Evolutionary conservation across 2,888 invertebrate genomes (phyloP).

Genomic region (Diaperis boleti): DNA sequence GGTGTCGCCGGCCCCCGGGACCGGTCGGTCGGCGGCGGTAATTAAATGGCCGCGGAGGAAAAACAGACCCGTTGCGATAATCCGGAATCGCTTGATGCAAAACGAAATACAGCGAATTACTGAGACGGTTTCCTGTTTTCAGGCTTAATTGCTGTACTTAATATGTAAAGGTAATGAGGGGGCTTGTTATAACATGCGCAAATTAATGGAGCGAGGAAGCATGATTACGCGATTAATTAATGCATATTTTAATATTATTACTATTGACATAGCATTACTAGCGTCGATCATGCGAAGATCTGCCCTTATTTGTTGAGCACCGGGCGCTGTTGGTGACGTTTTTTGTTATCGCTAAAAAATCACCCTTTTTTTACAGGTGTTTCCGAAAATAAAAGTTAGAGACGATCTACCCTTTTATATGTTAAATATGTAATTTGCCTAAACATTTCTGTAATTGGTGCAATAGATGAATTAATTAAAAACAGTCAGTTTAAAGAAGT

Average conservation of each 20-base stretch:
- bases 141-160: constrained; percentile 52
- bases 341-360: background rate
- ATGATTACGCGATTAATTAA: constrained; percentile 5
- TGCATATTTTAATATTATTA: constrained; percentile 10
- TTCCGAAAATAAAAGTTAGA: no score
- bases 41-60: background rate
- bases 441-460: no score
- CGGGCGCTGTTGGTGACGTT: no score
- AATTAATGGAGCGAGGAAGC: constrained; percentile 49
- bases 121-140: constrained; percentile 50
- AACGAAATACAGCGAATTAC: constrained; percentile 4
- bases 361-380: no score
- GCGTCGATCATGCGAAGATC: background rate
- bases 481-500: no score
- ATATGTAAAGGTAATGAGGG: constrained; percentile 50
- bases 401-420: no score
- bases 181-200: constrained; percentile 46
- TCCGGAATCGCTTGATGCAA: constrained; percentile 8
- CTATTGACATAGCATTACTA: constrained; percentile 6
- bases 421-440: no score
- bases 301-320: background rate
- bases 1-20: constrained; percentile 8
- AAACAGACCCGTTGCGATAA: background rate
- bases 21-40: background rate
- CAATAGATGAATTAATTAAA: no score